phyloP scores from a whole-genome alignment of 2,113 vertebrate species.

The Perca fluviatilis region DNA sequence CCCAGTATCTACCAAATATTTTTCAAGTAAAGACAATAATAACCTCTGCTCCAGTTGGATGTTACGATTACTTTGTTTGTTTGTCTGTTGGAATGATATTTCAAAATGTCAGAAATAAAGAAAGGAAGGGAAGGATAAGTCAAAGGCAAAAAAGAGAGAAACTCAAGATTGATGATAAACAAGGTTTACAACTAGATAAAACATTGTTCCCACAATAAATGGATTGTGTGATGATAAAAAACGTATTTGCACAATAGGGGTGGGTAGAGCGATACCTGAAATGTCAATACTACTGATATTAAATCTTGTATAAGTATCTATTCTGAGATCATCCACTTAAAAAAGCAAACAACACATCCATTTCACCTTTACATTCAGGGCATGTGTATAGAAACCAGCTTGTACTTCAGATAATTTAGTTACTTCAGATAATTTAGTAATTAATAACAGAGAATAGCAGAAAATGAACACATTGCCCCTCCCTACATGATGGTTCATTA shows the following conservation, averaged over 20 bases:
- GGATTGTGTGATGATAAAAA: not conserved
- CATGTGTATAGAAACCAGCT: not conserved
- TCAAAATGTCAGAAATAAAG: slow-evolving; percentile 3
- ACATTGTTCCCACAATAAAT: not conserved
- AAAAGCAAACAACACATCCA: not conserved
- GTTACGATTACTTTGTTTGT: not conserved
- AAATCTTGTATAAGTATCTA: not conserved
- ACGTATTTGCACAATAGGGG: not conserved
- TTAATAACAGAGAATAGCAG: not conserved
- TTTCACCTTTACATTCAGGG: not conserved
- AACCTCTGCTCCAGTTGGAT: not conserved
- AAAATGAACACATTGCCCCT: not conserved
- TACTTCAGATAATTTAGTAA: not conserved
- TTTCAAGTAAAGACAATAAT: not conserved
- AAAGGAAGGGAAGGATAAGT: not conserved
- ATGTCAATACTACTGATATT: not conserved
- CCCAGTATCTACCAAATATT: not conserved
- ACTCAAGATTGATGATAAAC: not conserved
- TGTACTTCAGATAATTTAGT: not conserved
- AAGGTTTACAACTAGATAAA: not conserved
- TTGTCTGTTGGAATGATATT: not conserved
- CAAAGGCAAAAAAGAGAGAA: not conserved
- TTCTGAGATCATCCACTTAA: no score
- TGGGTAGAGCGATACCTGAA: not conserved
- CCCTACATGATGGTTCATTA: not conserved